These are phyloP conservation scores for Sebastes schlegelii DNA, from an alignment of 2,113 vertebrate genomes.

Conservation along the genomic window DNA sequence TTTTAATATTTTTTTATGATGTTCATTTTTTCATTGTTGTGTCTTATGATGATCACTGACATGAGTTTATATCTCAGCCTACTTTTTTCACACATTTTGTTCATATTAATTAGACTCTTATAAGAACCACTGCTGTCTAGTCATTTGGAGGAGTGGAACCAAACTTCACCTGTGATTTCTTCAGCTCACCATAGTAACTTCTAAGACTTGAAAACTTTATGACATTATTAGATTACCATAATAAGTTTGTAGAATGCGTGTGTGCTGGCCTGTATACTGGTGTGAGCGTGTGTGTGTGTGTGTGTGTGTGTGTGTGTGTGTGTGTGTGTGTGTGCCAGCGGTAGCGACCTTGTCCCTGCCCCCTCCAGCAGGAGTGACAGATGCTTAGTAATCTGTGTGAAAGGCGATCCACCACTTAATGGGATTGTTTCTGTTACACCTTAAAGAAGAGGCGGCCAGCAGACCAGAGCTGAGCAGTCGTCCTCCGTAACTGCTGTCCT, in stretches of 20 bases:
- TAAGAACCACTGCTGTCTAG: neutral
- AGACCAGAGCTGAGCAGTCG: constrained; percentile 73
- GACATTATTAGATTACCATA: neutral
- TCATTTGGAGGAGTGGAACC: neutral
- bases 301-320: constrained; percentile 33
- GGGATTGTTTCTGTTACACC: constrained; percentile 85
- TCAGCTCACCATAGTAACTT: constrained; percentile 13
- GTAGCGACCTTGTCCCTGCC: constrained; percentile 70
- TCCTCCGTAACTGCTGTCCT: constrained; percentile 78
- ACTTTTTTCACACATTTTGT: neutral
- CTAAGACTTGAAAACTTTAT: neutral
- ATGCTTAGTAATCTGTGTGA: constrained; percentile 85
- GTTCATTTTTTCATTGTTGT: neutral
- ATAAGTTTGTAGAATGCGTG: constrained; percentile 8
- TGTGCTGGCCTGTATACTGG: constrained; percentile 9
- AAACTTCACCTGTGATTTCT: neutral
- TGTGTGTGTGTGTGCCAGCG: constrained; percentile 39
- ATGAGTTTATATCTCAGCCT: neutral
- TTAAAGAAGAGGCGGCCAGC: constrained; percentile 77
- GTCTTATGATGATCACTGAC: neutral
- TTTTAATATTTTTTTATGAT: too few species aligned
- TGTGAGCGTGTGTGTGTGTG: constrained; percentile 28
- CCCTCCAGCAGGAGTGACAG: constrained; percentile 78
- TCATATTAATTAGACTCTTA: neutral
- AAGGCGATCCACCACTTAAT: constrained; percentile 83